Base-by-base conservation (phyloP, 2,888 invertebrate genomes). In the Pedicia rivosa region DNA sequence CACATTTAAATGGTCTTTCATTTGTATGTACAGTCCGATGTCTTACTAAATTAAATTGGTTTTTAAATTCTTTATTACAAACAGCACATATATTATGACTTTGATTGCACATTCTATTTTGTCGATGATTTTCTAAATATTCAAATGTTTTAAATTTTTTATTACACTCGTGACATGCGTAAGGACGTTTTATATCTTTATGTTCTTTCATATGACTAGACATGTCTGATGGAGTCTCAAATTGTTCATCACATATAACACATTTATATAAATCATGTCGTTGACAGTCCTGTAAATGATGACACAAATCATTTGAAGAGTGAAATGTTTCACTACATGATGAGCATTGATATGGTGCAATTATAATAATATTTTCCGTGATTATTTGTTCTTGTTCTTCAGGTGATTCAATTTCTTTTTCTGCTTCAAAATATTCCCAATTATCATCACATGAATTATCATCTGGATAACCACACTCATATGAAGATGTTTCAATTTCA, bases 111-210 rank as follows among this genome's bases (percentile, higher is more conserved):
- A 32, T 32, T 32, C 20, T 32, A 13, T 32, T 32, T 13, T 12
- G 14, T 3, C 32, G 32, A 22, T 32, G 32, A 20, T 20, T 32
- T 7, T 32, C 32, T 13, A 32, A 13, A 22, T 32, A 32, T 7
- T 32, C 32, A 20, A 32, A 32, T 7, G 32, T 22, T 32, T 32
- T 32, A 22, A 32, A 32, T 22, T 32, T 32, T 32, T 32, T 32
- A 13, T 20, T 20, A 32, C 32, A 32, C n/a, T 32, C 32, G 22
- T 20, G 17, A 13, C 32, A 32, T 2, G 20, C 32, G 8, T 20
- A 32, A 12, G 32, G 32, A 7, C 32, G 32, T 22, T 32, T 32
- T 13, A 32, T 20, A 22, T 32, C 32, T 32, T 32, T 32, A 20
- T 32, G 32, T 3, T 4, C 13, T 13, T 20, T 20, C 32, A 32